A percentile compares a stretch with the other conserved stretches of the same genome.
phyloP scores from a whole-genome alignment of 2,113 vertebrate species.

The Siniperca chuatsi region DNA sequence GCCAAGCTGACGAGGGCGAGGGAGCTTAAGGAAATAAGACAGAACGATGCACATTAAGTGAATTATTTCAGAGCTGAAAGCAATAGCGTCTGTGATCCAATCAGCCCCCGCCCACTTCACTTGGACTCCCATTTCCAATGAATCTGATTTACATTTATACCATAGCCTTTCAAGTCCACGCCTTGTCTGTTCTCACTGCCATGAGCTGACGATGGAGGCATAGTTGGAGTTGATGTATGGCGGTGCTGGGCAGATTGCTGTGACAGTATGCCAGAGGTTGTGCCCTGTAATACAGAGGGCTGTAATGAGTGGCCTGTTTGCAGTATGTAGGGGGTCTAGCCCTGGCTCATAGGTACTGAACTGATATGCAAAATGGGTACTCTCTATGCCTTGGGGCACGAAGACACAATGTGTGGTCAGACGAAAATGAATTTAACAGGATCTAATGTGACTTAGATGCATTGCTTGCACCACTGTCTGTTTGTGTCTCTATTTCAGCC shows the following conservation, averaged over 20 bases:
- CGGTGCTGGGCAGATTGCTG: slow-evolving; percentile 63
- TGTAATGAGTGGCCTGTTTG: slow-evolving; percentile 72
- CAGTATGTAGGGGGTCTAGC: slow-evolving; percentile 29
- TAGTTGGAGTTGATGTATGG: slow-evolving; percentile 73
- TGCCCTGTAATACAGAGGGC: slow-evolving; percentile 61
- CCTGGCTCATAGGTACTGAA: slow-evolving; percentile 60
- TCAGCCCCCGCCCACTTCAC: slow-evolving; percentile 24
- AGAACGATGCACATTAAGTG: slow-evolving; percentile 66
- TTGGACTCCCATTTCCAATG: slow-evolving; percentile 50
- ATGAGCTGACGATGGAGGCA: slow-evolving; percentile 64
- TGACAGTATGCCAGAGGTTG: slow-evolving; percentile 72
- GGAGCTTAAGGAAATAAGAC: slow-evolving; percentile 54
- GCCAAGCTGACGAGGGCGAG: slow-evolving; percentile 38
- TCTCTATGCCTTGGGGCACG: slow-evolving; percentile 45
- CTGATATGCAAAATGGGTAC: slow-evolving; percentile 66
- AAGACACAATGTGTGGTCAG: slow-evolving; percentile 72
- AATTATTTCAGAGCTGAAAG: slow-evolving; percentile 72
- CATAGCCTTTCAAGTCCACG: slow-evolving; percentile 49
- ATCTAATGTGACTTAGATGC: slow-evolving; percentile 73
- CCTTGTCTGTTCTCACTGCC: slow-evolving; percentile 69
- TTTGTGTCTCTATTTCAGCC: slow-evolving; percentile 27
- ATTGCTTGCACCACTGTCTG: slow-evolving; percentile 37
- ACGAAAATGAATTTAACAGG: slow-evolving; percentile 78
- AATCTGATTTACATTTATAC: slow-evolving; percentile 42
- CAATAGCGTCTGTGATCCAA: slow-evolving; percentile 43